Base-by-base conservation (phyloP, 2,888 invertebrate genomes). In the Odontocolon sp. region DNA sequence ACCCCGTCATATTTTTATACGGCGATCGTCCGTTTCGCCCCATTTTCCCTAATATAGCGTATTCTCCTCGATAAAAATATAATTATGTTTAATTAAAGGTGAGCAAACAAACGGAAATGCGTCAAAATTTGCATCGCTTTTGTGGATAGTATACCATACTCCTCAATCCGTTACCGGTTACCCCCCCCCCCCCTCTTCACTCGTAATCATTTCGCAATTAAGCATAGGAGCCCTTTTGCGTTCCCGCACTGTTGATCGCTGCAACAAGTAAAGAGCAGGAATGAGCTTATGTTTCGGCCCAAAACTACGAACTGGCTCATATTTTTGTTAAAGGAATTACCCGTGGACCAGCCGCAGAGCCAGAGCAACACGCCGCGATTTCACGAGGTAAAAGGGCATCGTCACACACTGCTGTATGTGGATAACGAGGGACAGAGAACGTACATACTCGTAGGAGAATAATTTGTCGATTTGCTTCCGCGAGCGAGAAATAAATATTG, bases 311-410 rank as follows among this genome's bases (percentile, higher is more conserved):
- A 76, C 64, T 31, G 69, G 57, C 56, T 75, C 80, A 83, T 84
- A 84, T 85, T 86, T 86, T 85, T 84, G 82, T 85, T 85, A 84
- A 82, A 79, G 78, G 84, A 83, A 86, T 86, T 86, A 86, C 81
- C 77, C 57, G 66, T 77, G 52, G 57, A 47, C 59, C 26, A 54
- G 11, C 26, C 38, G 36, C 28, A 40, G 31, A 8, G 28, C 8
- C 14, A n/a, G 64, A 33, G 18, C n/a, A 45, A 42, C 40, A 47
- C 64, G 61, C 47, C 38, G 47, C 69, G 79, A 79, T 79, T 79
- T 70, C 50, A 77, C 71, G 81, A 84, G 83, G 82, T 83, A 85
- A 83, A 83, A 78, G 83, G 78, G 71, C 70, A 42, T 56, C 59
- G 57, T 57, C 57, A 68, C 21, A 31, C 50, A 11, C 36, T n/a